A percentile compares a stretch with the other conserved stretches of the same genome.
Conservation (phyloP, 2,797 vertebrate species). For the Knipowitschia caucasica region DNA sequence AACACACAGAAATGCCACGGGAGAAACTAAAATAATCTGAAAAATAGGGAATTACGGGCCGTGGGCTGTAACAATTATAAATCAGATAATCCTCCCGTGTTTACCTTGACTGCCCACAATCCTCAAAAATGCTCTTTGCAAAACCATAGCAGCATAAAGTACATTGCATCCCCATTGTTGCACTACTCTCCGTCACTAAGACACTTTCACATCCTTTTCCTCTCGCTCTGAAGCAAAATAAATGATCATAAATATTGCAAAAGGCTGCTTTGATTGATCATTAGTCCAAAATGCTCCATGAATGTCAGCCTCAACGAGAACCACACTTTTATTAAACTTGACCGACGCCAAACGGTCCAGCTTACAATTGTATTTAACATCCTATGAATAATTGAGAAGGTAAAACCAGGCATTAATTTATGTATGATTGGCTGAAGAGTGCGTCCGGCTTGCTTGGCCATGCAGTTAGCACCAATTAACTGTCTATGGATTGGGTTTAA, state of each 20-base stretch:
- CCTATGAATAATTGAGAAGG: background rate
- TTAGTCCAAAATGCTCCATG: constrained; percentile 1
- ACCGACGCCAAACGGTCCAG: constrained; percentile 1
- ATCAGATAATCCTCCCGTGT: too few relatives aligned
- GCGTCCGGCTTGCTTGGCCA: background rate
- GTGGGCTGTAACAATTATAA: too few relatives aligned
- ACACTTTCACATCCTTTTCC: background rate
- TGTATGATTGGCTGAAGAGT: constrained; percentile 5
- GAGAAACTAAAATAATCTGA: too few relatives aligned
- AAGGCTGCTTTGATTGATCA: constrained; percentile 6
- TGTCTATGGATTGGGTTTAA: constrained; percentile 1
- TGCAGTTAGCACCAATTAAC: constrained; percentile 10
- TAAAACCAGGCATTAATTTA: background rate
- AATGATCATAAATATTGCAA: constrained; percentile 5
- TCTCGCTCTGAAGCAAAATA: background rate
- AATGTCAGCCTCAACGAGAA: background rate
- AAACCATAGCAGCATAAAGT: too few relatives aligned
- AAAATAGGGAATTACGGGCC: too few relatives aligned
- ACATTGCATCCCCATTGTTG: background rate
- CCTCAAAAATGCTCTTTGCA: too few relatives aligned
- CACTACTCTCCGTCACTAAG: background rate
- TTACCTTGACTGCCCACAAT: too few relatives aligned
- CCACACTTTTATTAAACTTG: background rate
- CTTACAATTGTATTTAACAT: constrained; percentile 1
- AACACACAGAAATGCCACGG: too few relatives aligned